Conservation (phyloP, 2,888 invertebrate genomes). For the Seira sanloemensis region DNA sequence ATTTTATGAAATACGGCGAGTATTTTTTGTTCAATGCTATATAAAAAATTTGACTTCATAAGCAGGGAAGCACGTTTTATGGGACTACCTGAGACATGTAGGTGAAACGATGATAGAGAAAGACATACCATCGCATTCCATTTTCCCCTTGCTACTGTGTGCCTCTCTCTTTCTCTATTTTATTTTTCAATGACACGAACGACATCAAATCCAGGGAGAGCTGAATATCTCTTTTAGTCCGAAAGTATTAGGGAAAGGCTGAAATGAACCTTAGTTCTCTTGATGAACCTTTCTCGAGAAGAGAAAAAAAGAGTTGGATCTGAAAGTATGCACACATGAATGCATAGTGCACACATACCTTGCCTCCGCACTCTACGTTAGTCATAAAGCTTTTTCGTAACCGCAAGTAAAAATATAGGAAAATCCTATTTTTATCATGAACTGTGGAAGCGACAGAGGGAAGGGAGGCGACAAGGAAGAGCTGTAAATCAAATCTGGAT, state of each 20-base stretch:
- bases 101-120: background rate
- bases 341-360: no score
- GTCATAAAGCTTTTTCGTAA: no score
- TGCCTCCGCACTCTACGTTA: no score
- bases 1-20: background rate
- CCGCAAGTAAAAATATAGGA: conserved; percentile 4
- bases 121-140: background rate
- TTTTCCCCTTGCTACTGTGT: background rate
- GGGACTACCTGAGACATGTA: background rate
- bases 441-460: background rate
- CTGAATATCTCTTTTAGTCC: conserved; percentile 23
- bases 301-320: background rate
- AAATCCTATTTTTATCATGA: conserved; percentile 5
- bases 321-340: background rate
- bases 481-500: background rate
- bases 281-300: background rate
- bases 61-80: background rate
- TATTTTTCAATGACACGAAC: background rate
- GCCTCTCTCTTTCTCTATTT: background rate
- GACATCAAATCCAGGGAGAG: background rate
- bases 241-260: background rate
- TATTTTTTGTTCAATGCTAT: background rate
- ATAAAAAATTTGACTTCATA: background rate
- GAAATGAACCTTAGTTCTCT: background rate
- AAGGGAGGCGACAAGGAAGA: background rate